Percentiles rank a stretch among this genome's conserved stretches.
These are phyloP conservation scores for Deroplatys truncata DNA, from an alignment of 2,888 invertebrate genomes.

Conservation along the genomic window DNA sequence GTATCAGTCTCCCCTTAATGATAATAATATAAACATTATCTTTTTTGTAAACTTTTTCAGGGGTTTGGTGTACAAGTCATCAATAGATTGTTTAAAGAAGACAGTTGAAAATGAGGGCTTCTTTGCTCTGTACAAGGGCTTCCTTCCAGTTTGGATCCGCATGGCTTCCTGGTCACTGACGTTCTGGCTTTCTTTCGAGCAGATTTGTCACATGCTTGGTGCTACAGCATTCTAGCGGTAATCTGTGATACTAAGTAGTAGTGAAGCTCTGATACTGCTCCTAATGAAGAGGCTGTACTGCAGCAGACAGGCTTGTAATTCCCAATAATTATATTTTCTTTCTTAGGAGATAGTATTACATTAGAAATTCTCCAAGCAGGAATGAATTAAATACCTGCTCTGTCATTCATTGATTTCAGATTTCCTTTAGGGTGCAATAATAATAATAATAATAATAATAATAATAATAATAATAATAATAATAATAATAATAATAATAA, in stretches of 20 bases:
- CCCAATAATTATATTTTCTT: no score
- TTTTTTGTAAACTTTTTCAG: slow-evolving; percentile 48
- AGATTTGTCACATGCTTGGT: slow-evolving; percentile 59
- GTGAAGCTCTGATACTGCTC: not conserved
- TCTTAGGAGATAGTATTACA: no score
- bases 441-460: no score
- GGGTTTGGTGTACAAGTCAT: slow-evolving; percentile 75
- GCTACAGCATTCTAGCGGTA: slow-evolving; percentile 50
- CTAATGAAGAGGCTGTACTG: no score
- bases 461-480: no score
- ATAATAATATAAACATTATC: not conserved
- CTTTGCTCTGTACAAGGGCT: slow-evolving; percentile 60
- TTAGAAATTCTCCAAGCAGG: no score
- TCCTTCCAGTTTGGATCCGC: slow-evolving; percentile 58
- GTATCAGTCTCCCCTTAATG: no score
- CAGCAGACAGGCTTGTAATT: not conserved
- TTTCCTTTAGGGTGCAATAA: no score
- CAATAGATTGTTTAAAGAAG: slow-evolving; percentile 77
- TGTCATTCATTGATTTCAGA: no score
- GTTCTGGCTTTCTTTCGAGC: slow-evolving; percentile 91
- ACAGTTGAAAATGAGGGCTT: slow-evolving; percentile 57
- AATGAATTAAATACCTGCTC: no score
- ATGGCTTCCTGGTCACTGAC: slow-evolving; percentile 73
- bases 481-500: no score
- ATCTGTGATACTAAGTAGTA: not conserved